phyloP scores from a whole-genome alignment of 2,113 vertebrate species.

The Antechinus flavipes region DNA sequence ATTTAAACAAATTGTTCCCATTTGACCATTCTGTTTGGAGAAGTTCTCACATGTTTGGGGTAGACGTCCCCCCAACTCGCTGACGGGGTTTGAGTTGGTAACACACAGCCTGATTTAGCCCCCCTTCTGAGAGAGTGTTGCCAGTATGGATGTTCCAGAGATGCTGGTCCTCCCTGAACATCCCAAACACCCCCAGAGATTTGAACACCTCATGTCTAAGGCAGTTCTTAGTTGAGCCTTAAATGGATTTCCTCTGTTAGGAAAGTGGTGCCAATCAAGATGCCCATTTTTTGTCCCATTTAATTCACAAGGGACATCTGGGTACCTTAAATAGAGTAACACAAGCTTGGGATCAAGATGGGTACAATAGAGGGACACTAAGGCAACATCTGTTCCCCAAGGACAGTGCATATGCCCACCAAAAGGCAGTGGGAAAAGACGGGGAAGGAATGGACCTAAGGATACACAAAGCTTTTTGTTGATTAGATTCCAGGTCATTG shows the following conservation, averaged over 20 bases:
- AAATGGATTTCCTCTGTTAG: not conserved
- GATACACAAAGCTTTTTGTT: not conserved
- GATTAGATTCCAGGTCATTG: not conserved
- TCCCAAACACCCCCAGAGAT: too few species aligned
- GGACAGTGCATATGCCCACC: accelerated
- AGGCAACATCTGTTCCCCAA: not conserved
- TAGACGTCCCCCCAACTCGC: too few species aligned
- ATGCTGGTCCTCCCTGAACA: too few species aligned
- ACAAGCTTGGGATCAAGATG: not conserved
- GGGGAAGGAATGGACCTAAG: not conserved
- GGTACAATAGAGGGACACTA: not conserved
- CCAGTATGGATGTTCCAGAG: too few species aligned
- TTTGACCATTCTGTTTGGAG: too few species aligned
- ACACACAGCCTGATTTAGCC: too few species aligned
- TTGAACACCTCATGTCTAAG: not conserved
- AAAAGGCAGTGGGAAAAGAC: not conserved
- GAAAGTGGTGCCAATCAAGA: not conserved
- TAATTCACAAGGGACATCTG: not conserved
- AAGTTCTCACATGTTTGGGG: too few species aligned
- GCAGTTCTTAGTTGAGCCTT: not conserved
- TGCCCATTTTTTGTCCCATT: not conserved
- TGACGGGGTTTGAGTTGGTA: too few species aligned
- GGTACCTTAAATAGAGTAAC: not conserved
- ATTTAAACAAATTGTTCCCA: too few species aligned
- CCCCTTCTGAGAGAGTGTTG: too few species aligned